Conservation (phyloP, 2,113 vertebrate genomes). For the Heterochromis multidens region DNA sequence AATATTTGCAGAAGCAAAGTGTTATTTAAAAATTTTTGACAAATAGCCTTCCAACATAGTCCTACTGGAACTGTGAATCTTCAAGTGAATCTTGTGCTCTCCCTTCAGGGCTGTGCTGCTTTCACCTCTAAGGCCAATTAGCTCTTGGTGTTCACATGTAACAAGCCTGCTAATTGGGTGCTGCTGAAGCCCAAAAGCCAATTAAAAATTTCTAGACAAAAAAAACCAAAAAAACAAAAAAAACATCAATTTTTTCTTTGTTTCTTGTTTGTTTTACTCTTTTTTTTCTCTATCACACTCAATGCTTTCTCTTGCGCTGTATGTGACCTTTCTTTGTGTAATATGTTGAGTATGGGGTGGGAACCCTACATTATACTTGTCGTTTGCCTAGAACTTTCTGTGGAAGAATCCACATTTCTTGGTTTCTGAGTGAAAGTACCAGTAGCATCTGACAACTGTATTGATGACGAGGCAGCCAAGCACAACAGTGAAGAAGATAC, state of each 20-base stretch:
- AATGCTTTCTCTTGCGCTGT: neutral
- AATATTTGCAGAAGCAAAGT: conserved; percentile 21
- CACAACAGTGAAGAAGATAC: conserved; percentile 16
- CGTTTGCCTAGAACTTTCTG: conserved; percentile 6
- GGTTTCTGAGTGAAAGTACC: conserved; percentile 17
- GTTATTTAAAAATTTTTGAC: conserved; percentile 38
- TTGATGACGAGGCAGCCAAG: conserved; percentile 40
- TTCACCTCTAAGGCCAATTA: conserved; percentile 65
- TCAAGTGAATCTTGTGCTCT: conserved; percentile 46
- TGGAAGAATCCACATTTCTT: conserved; percentile 12
- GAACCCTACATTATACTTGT: neutral
- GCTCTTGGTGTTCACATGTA: conserved; percentile 62
- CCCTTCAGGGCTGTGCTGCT: conserved; percentile 30
- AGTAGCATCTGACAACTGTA: conserved; percentile 40
- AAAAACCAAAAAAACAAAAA: conserved; percentile 3
- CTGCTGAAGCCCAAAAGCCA: conserved; percentile 66
- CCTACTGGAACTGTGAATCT: conserved; percentile 29
- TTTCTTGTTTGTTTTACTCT: conserved; percentile 15
- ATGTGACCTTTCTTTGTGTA: neutral
- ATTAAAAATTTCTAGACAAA: conserved; percentile 53
- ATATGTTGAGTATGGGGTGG: conserved; percentile 3
- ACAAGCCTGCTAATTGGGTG: conserved; percentile 71
- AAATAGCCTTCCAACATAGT: conserved; percentile 37
- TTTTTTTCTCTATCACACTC: neutral
- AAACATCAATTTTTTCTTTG: conserved; percentile 30